Evolutionary conservation across 1,140 invertebrate species (phyloP), one percentile per base, ranked within the genome.

Genomic region (Plodia interpunctella): DNA sequence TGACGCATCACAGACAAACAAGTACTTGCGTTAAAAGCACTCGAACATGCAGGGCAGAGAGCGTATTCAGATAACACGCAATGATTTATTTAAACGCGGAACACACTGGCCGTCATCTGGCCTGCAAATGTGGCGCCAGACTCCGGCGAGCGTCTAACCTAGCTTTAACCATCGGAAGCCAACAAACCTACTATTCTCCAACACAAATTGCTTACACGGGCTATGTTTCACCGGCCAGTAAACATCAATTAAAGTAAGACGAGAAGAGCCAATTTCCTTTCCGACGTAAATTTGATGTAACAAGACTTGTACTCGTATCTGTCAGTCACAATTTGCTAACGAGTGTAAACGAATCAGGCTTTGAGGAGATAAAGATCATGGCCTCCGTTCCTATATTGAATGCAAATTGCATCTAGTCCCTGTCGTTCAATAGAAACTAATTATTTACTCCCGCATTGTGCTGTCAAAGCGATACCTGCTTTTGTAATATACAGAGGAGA

Each of bases 291-390:
- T 58, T 53, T 63, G 60, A 65, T 60, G 57, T 70, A 74, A 72
- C 62, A 56, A 73, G 68, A 70, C 72, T 66, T 71, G 71, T 65
- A n/a, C n/a, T n/a, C n/a, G 68, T 65, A 66, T 68, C 68, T 74
- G 78, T 80, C 76, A 78, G 70, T 76, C 74, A 70, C 74, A 81
- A 80, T 83, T 80, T 80, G 75, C 75, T 78, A 80, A 78, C 78
- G 70, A 80, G 72, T 78, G 74, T 70, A 60, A 80, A 76, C 72
- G 74, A 75, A 73, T 72, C 72, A 73, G 69, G 67, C 55, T 67
- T 60, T 60, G 21, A 67, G 21, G 21, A 73, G 75, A 80, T 80
- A 78, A 79, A 72, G 76, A 85, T 81, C 70, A 64, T 20, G 68
- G 64, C 68, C 66, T 62, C 62, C 52, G 66, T 57, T 68, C 63